Conservation (phyloP, 2,113 vertebrate species). For the Thamnophis sirtalis region DNA sequence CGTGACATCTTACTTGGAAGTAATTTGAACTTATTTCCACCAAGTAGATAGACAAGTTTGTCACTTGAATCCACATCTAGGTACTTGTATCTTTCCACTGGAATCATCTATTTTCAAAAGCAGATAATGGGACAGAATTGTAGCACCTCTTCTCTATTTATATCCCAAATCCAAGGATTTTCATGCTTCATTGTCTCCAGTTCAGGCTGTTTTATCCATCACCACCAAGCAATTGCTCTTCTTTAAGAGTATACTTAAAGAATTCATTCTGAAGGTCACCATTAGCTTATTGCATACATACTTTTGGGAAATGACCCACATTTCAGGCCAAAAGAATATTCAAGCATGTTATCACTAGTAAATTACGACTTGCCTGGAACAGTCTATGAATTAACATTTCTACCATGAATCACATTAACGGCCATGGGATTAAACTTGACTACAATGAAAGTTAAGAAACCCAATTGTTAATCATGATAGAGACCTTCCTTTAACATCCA, state of each 20-base stretch:
- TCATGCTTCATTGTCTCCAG: background rate
- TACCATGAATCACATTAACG: background rate
- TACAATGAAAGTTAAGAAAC: background rate
- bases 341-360: background rate
- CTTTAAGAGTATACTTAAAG: background rate
- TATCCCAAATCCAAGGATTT: background rate
- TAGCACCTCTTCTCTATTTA: background rate
- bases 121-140: background rate
- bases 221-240: background rate
- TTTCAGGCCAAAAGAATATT: background rate
- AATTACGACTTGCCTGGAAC: background rate
- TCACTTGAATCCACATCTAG: background rate
- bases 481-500: background rate
- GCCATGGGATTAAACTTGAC: background rate
- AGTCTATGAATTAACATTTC: conserved; percentile 5
- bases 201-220: background rate
- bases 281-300: background rate
- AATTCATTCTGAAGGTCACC: background rate
- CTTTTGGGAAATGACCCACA: background rate
- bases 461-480: background rate
- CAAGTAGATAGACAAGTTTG: background rate
- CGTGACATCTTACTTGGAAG: too few relatives aligned
- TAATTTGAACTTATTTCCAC: background rate
- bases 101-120: background rate
- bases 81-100: background rate